phyloP scores from a whole-genome alignment of 2,888 invertebrate genomes.

The Caenorhabditis macrosperma region DNA sequence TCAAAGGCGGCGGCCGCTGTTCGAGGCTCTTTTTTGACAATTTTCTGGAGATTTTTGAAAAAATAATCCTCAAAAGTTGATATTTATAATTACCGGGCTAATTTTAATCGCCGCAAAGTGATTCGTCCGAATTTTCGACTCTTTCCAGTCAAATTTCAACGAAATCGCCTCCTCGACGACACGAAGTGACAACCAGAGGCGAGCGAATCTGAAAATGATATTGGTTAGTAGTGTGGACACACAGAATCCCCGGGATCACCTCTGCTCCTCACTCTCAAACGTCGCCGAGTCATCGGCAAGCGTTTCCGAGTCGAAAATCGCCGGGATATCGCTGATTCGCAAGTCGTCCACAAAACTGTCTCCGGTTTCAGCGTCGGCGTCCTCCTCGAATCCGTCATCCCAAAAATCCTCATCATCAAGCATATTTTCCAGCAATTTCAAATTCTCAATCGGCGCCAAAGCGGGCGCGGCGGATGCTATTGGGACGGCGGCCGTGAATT shows the following conservation, averaged over 20 bases:
- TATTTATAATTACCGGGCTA: slow-evolving; percentile 61
- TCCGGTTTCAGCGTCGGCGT: not conserved
- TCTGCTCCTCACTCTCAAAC: slow-evolving; percentile 10
- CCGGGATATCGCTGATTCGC: slow-evolving; percentile 8
- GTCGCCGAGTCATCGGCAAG: not conserved
- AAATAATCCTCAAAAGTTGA: too few relatives aligned
- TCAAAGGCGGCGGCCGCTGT: slow-evolving; percentile 21
- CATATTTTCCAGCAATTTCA: slow-evolving; percentile 46
- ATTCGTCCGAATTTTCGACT: slow-evolving; percentile 54
- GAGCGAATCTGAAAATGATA: slow-evolving; percentile 22
- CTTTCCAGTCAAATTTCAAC: slow-evolving; percentile 72
- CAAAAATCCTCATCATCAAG: slow-evolving; percentile 42
- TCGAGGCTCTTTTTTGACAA: slow-evolving; percentile 21
- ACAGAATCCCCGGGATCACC: too few relatives aligned
- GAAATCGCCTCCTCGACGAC: slow-evolving; percentile 74
- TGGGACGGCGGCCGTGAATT: slow-evolving; percentile 28
- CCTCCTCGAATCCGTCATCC: slow-evolving; percentile 46
- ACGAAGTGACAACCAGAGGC: slow-evolving; percentile 70
- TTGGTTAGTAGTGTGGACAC: too few relatives aligned
- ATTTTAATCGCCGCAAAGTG: slow-evolving; percentile 60
- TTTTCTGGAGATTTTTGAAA: too few relatives aligned
- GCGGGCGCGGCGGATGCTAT: not conserved
- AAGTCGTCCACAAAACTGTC: slow-evolving; percentile 6
- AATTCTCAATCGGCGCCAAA: not conserved
- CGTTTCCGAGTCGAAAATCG: slow-evolving; percentile 21